A percentile compares a stretch with the other conserved stretches of the same genome.
These are phyloP conservation scores for Drosophila pruinosa DNA, from an alignment of 1,140 invertebrate species.

Conservation along the genomic window DNA sequence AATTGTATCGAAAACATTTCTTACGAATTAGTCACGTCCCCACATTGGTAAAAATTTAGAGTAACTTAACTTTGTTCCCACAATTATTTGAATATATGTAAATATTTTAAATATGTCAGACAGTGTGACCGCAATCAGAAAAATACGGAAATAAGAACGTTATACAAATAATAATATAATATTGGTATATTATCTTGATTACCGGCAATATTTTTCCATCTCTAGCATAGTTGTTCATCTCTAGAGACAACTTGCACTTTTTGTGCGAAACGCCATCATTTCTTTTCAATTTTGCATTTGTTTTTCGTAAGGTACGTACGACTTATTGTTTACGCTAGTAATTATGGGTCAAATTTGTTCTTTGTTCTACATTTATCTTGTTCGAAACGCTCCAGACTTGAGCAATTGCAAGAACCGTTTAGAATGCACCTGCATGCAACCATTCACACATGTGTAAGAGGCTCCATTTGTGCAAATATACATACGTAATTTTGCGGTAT, in stretches of 20 bases:
- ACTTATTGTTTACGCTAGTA: background rate
- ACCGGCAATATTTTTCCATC: slow-evolving; percentile 1
- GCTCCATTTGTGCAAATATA: background rate
- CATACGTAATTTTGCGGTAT: background rate
- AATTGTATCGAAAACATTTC: background rate
- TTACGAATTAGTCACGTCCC: background rate
- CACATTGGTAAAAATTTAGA: background rate
- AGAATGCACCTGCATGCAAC: background rate
- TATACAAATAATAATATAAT: background rate
- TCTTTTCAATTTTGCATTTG: slow-evolving; percentile 23
- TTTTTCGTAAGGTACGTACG: slow-evolving; percentile 38
- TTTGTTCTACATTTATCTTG: background rate
- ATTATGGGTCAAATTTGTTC: background rate
- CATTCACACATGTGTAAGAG: background rate
- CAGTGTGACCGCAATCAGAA: slow-evolving; percentile 17
- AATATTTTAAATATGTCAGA: slow-evolving; percentile 9
- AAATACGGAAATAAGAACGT: background rate
- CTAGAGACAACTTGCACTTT: slow-evolving; percentile 47
- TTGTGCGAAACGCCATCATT: slow-evolving; percentile 34
- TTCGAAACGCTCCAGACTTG: background rate
- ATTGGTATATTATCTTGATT: background rate
- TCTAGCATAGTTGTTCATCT: slow-evolving; percentile 15
- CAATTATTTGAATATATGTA: slow-evolving; percentile 3
- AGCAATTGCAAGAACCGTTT: background rate
- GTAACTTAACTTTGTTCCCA: background rate